Base-by-base conservation (phyloP, 2,797 vertebrate genomes). In the Allobates femoralis region DNA sequence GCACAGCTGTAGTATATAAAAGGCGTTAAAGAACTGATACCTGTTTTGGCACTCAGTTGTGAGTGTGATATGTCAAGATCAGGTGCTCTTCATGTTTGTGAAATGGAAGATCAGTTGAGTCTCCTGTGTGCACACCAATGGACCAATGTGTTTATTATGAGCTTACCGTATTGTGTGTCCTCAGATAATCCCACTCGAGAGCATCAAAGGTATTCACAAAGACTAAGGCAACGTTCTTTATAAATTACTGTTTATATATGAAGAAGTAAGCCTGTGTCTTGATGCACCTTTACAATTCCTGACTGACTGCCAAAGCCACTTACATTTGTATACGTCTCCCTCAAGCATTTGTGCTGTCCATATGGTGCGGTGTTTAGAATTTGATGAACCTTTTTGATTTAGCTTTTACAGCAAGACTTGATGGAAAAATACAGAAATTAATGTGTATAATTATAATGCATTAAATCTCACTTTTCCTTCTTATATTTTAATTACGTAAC, bases 291-390 rank as follows among this genome's bases (percentile, higher is more conserved):
- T 58, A 58, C 58, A 21, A n/a, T 37, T 23, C 21, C 60, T 60
- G 55, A 60, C 55, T 60, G 55, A 37, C 76, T 79, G 76, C 76
- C 76, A 79, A 34, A 79, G 32, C 60, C 55, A 41, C 34, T 79
- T 79, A 79, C 53, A 21, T 60, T 79, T 12, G 23, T 77, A 37
- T 60, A 79, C 10, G 32, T 37, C 5, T 79, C 76, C 76, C 55
- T 60, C 55, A 60, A 60, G 76, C 55, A 79, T 60, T 60, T 79
- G 56, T 26, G 5, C 8, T 26, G 53, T 60, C 55, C 55, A 60
- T 60, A 60, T 79, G 76, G 76, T 37, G 23, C 14, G 3, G 37
- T 37, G 21, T 60, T 60, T 60, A 60, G 53, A 78, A 37, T 58
- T 34, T 78, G 18, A 56, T 56, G 21, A 60, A 78, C 58, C 18